These are phyloP conservation scores for Drosophila simulans DNA, from an alignment of 1,140 invertebrate species.

Conservation along the genomic window DNA sequence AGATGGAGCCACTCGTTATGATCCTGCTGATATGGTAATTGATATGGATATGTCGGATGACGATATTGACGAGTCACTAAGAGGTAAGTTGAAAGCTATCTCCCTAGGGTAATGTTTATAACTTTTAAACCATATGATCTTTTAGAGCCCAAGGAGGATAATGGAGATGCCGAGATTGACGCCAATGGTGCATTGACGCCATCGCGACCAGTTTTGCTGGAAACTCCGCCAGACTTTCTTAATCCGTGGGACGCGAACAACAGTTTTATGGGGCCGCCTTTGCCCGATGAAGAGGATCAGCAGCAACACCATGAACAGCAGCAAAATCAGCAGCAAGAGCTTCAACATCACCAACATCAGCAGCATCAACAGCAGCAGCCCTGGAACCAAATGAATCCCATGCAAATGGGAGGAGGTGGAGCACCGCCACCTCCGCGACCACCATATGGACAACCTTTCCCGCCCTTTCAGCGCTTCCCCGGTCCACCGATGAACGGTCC, in stretches of 20 bases:
- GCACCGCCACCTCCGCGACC: conserved; percentile 63
- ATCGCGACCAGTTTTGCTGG: conserved; percentile 66
- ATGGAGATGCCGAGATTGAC: conserved; percentile 44
- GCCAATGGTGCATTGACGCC: conserved; percentile 48
- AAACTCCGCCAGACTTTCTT: conserved; percentile 73
- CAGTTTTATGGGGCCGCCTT: conserved; percentile 45
- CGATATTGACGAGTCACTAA: conserved; percentile 84
- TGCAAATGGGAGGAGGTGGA: conserved; percentile 48
- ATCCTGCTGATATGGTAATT: conserved; percentile 87
- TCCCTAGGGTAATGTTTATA: too few relatives aligned
- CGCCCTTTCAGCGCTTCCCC: conserved; percentile 56
- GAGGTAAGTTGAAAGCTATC: conserved; percentile 53
- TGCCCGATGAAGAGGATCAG: conserved; percentile 58
- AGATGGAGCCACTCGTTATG: conserved; percentile 75
- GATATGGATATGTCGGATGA: conserved; percentile 91
- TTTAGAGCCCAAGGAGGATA: conserved; percentile 58
- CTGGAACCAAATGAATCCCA: conserved; percentile 70
- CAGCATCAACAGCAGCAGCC: conserved; percentile 48
- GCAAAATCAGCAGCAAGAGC: conserved; percentile 37
- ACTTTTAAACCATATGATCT: background rate
- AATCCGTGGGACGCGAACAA: conserved; percentile 67
- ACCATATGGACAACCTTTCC: conserved; percentile 54
- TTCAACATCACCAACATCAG: conserved; percentile 40
- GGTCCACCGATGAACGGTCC: conserved; percentile 51
- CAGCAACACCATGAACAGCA: conserved; percentile 48